Percentiles rank a stretch among this genome's conserved stretches.
phyloP scores from a whole-genome alignment of 2,797 vertebrate species.

The Sternotherus odoratus region DNA sequence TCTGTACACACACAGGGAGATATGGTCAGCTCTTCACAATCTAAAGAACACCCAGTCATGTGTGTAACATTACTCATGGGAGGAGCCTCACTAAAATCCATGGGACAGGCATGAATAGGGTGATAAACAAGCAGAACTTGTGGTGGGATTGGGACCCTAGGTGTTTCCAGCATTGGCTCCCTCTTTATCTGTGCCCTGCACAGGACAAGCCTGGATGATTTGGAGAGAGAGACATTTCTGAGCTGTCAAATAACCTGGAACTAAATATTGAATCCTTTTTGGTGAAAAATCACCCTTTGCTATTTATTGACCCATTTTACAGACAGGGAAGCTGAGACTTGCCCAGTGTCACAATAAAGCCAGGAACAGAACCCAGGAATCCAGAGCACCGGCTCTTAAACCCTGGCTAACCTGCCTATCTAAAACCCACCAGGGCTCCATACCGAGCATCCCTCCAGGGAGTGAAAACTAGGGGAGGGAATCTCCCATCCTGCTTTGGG shows the following conservation, averaged over 20 bases:
- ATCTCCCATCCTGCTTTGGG: not conserved
- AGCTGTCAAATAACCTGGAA: not conserved
- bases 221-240: not conserved
- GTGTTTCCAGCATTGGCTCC: not conserved
- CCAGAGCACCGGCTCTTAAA: not conserved
- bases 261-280: not conserved
- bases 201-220: not conserved
- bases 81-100: not conserved
- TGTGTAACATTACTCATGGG: not conserved
- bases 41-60: not conserved
- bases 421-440: not conserved
- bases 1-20: not conserved
- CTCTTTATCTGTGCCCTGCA: not conserved
- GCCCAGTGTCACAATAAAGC: not conserved
- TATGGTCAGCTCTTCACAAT: not conserved
- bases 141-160: not conserved
- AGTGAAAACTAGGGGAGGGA: not conserved
- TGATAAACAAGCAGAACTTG: not conserved
- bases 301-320: not conserved
- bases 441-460: not conserved
- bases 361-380: not conserved
- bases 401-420: not conserved
- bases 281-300: not conserved
- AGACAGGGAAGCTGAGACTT: not conserved
- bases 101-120: not conserved